A percentile compares a stretch with the other conserved stretches of the same genome.
Conservation (phyloP, 2,113 vertebrate genomes). For the Thunnus thynnus region DNA sequence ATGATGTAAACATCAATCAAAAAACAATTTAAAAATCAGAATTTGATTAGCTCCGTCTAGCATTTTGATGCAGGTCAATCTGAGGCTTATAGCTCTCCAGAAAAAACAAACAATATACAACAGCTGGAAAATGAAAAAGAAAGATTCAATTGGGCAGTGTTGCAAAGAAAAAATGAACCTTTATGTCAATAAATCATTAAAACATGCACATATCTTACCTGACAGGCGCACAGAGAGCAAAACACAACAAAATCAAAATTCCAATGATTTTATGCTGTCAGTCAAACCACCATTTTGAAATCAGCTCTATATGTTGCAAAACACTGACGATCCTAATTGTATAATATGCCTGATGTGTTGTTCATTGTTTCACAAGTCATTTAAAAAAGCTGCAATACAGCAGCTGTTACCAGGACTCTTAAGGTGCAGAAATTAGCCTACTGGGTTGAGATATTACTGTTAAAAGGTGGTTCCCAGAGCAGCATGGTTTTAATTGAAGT, state of each 20-base stretch:
- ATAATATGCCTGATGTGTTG: not conserved
- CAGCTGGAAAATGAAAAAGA: conserved; percentile 6
- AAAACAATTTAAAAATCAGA: conserved; percentile 22
- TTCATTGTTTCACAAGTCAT: conserved; percentile 18
- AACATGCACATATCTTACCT: conserved; percentile 1
- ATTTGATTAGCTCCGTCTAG: conserved; percentile 13
- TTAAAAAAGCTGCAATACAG: not conserved
- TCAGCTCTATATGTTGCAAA: not conserved
- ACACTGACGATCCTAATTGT: not conserved
- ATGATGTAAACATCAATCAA: conserved; percentile 49
- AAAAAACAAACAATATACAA: not conserved
- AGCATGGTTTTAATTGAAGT: conserved; percentile 60
- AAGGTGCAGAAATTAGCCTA: conserved; percentile 18
- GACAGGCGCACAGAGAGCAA: not conserved
- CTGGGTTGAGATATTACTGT: conserved; percentile 40
- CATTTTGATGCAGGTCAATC: conserved; percentile 8
- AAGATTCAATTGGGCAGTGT: not conserved
- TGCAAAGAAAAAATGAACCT: not conserved
- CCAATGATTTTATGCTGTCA: no score
- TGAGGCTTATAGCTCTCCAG: not conserved
- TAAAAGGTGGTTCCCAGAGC: conserved; percentile 47
- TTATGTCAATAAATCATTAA: not conserved
- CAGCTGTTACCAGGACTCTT: conserved; percentile 8
- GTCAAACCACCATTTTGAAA: not conserved
- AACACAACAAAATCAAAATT: not conserved